Evolutionary conservation across 2,888 invertebrate genomes (phyloP), one percentile per base, ranked within the genome.

Genomic region (Thera britannica): DNA sequence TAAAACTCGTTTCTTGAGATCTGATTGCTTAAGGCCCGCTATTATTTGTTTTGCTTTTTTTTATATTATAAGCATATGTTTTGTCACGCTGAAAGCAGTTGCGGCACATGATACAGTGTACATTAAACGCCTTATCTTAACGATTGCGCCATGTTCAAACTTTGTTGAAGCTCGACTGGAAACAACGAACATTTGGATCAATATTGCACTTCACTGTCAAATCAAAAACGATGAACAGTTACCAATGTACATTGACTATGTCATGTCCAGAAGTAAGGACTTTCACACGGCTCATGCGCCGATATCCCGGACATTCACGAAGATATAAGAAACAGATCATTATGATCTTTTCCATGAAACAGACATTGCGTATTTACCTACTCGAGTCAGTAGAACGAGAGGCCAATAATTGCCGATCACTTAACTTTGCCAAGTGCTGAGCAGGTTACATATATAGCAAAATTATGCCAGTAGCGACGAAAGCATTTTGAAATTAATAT

Each of bases 31-130:
- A 23, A 11, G 11, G 41, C 49, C 49, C 12, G 12, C 11, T 23
- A 44, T 5, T 44, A 6, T 3, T 38, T 44, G 44, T 44, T 7
- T 6, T 44, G 38, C 7, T 44, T 7, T 44, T 44, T 44, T 2
- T 44, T 7, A 7, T 8, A 44, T 44, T 44, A 44, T 35, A 34
- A 2, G 9, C 49, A 34, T 2, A 51, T 51, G 6, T n/a, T 55
- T 62, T 51, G 63, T 67, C 68, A 60, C 41, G 46, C 49, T 38
- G 34, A 41, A 44, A 34, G 44, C 64, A 64, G 63, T 60, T 68
- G 60, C 63, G 52, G 44, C 34, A 52, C 64, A 60, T 63, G 64
- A 35, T 46, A 64, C 60, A 38, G 35, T 60, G 48, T 51, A 41
- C 35, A 60, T 60, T 61, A 36, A 44, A 44, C 44, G 7, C 6